Base-by-base conservation (phyloP, 2,113 vertebrate genomes). In the Brevimyrus niger region DNA sequence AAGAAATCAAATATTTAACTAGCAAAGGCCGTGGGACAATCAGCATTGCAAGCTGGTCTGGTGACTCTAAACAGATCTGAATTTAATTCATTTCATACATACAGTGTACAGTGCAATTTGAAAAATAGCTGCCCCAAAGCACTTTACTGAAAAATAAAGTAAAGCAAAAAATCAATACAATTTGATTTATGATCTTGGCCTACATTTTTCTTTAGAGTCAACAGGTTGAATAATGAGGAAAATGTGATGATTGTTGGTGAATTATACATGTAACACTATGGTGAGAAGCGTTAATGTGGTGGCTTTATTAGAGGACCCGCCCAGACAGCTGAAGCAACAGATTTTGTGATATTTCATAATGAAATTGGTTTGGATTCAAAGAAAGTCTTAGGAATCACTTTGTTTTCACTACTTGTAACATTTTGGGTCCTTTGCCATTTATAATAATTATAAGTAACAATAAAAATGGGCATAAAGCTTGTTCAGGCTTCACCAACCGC, bases 401-500 rank as follows among this genome's bases (percentile, higher is more conserved):
- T 93, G 92, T 92, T 93, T 58, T 89, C 65, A 38, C 35, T 92
- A 69, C 91, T 90, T 92, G 92, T 94, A 92, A 93, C 93, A 93
- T 93, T 95, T 93, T 92, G 93, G 94, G 95, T 95, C 93, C 93
- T 95, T 95, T 95, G 93, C 61, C 61, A 31, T 11, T 11, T 13
- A 31, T 31, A 92, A 92, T 92, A 92, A 93, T 94, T 93, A 92
- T 53, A 93, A 92, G 93, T 93, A 94, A 95, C 93, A 92, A 55
- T 21, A 55, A 55, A 21, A 55, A 95, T 93, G 92, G 94, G 27
- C 93, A 94, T 94, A 95, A 95, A 95, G 94, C 92, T 94, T 95
- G 95, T 96, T 95, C 95, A 96, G 95, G 95, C 95, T 95, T 96
- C 95, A 96, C 95, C 95, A 94, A 96, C 95, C 94, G 95, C 94